Base-by-base conservation (phyloP, 2,797 vertebrate species). In the Halcyon badia region DNA sequence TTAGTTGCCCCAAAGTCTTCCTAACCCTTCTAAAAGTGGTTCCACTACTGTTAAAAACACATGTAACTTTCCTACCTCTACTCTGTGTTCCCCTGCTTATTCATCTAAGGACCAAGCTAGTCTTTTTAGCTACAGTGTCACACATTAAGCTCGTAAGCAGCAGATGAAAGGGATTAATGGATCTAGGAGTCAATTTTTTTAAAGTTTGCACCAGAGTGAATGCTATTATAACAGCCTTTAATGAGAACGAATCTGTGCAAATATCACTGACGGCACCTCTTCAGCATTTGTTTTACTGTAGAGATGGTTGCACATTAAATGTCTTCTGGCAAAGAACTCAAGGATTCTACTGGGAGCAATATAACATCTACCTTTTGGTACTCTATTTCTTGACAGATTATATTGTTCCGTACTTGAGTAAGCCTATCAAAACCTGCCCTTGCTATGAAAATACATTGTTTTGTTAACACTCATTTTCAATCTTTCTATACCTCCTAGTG, bases 161-260 rank as follows among this genome's bases (percentile, higher is more conserved):
- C 30, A 62, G 33, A 81, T 71, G 76, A 95, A 83, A 62, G 54
- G 82, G 82, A 91, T 89, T 94, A 91, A 87, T 92, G 77, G 77
- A 88, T 92, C 25, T 68, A 76, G 73, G 35, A 95, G 83, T 95
- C 89, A 93, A 79, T 91, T 96, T 95, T 95, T 93, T 70, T 56
- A 81, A 95, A 93, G 85, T 95, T 95, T 94, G 91, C 73, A 93
- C 56, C 87, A 87, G 58, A 79, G 35, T 48, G 69, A 91, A 94
- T 90, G 70, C 82, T 95, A 89, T 94, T 91, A 89, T 84, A 91
- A 94, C 92, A 90, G 41, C 35, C 77, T 96, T 93, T 95, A 95
- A 93, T 94, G 83, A 96, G 80, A 91, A 94, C 79, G 85, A 89
- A 94, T 94, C 85, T 93, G 56, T 90, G 91, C 77, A 97, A 95